Conservation (phyloP, 2,888 invertebrate genomes). For the Hypsopygia costalis region DNA sequence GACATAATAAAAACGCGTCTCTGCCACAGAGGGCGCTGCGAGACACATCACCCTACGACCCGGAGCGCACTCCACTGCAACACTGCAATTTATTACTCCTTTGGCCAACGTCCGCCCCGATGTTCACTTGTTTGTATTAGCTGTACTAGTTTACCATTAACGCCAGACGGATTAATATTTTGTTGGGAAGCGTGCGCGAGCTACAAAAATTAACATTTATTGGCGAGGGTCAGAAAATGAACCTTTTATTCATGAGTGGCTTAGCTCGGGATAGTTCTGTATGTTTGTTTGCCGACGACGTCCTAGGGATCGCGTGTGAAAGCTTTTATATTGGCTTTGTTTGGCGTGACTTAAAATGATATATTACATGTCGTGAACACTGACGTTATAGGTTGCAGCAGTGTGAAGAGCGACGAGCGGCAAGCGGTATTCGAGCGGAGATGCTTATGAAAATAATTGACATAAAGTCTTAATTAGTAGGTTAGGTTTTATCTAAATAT, state of each 20-base stretch:
- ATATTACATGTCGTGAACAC: conserved; percentile 72
- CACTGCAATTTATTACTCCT: conserved; percentile 69
- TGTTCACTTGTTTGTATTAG: conserved; percentile 69
- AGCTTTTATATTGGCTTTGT: conserved; percentile 72
- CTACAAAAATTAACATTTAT: conserved; percentile 79
- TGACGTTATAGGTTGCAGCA: conserved; percentile 63
- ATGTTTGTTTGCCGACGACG: conserved; percentile 71
- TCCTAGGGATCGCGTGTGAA: conserved; percentile 74
- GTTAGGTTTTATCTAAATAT: no score
- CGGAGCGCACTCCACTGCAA: conserved; percentile 34
- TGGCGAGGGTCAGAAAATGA: conserved; percentile 69
- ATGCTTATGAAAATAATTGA: no score
- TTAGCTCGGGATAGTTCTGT: conserved; percentile 71
- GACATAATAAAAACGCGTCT: conserved; percentile 58
- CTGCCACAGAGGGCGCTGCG: conserved; percentile 37
- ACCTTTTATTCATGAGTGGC: conserved; percentile 78
- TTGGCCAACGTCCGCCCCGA: conserved; percentile 32
- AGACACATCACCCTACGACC: conserved; percentile 20
- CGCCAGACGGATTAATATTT: conserved; percentile 76
- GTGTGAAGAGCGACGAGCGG: conserved; percentile 39
- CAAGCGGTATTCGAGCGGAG: no score
- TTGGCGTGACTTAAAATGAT: conserved; percentile 76
- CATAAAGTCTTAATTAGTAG: no score
- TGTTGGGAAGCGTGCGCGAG: conserved; percentile 73
- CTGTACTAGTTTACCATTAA: conserved; percentile 77